Base-by-base conservation (phyloP, 2,888 invertebrate genomes). In the Pollenia labialis region DNA sequence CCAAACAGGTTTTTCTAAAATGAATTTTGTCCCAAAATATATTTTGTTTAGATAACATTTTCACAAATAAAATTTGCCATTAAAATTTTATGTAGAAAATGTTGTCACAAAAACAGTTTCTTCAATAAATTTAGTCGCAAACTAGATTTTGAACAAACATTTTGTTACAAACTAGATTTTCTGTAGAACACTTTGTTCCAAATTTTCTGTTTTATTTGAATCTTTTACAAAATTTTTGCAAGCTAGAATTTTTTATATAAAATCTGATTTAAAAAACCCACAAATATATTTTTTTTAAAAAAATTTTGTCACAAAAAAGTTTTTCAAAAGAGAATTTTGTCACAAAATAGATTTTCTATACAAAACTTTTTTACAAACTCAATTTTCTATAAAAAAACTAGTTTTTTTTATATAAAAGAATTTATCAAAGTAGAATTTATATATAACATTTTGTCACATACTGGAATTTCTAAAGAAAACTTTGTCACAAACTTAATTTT, bases 401-500 rank as follows among this genome's bases (percentile, higher is more conserved):
- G 23, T 23, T 23, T 23, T 23, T 23, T 23, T 18, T 18, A 18
- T 18, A 18, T 18, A 18, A 18, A 18, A 18, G 2, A 18, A 18
- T 18, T 18, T 18, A 18, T 1, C 18, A 18, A 18, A 18, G 18
- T 18, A 18, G 18, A 18, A 2, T 18, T 18, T 18, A 18, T 18
- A 1, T 18, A 2, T 18, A 1, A 18, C 18, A 64, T 44, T 44
- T n/a, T n/a, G n/a, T n/a, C n/a, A n/a, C n/a, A n/a, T n/a, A n/a
- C n/a, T n/a, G n/a, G n/a, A n/a, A n/a, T 68, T 68, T 50, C 10
- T n/a, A 50, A 12, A 68, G 16, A 16, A 46, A 56, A 71, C 4
- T 60, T 42, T 50, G 60, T 58, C 11, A 14, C 11, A 46, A 42
- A 44, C 14, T 12, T 23, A 72, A 4, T 32, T 32, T 46, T 23